Evolutionary conservation across 2,113 vertebrate genomes (phyloP), one percentile per base, ranked within the genome.

Genomic region (Myotis davidii): DNA sequence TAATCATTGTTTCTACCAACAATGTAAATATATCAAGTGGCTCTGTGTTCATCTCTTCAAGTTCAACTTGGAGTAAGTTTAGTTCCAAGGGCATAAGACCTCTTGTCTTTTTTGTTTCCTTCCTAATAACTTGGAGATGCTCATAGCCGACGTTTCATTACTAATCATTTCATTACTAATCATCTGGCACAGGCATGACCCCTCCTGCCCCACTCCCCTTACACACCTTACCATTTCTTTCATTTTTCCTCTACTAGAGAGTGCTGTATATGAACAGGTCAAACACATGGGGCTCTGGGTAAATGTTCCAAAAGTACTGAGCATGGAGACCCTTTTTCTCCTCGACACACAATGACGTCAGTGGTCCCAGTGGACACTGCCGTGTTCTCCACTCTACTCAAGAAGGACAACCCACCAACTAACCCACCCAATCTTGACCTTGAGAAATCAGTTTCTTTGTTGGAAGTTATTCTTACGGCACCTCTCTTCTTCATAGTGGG

Each of bases 1-100:
- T 94, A 96, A 88, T 92, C 45, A 70, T 18, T 81, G 39, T 84
- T 90, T 92, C 88, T 78, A 79, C 59, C 17, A 95, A 81, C 17
- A 82, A 34, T 23, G 9, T 81, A 93, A 95, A 95, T 87, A 48
- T 29, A 59, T 69, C 76, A 93, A 69, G 18, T 34, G 91, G 64
- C 73, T 92, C 59, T 85, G 56, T 73, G 72, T 21, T 45, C 20
- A 78, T 65, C 5, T 89, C 77, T 94, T 94, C 45, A 92, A 86
- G 20, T 74, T 92, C 54, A 94, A 67, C 50, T 69, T 37, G 18
- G 45, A 92, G 14, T 12, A 74, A 86, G 27, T 91, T 83, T 77
- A 50, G 34, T 94, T 96, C n/a, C 48, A 84, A 96, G 23, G 39
- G 6, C 18, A 48, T 17, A 65, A 69, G 21, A 14, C 20, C 20